Conservation (phyloP, 2,113 vertebrate species). For the Gopherus flavomarginatus region DNA sequence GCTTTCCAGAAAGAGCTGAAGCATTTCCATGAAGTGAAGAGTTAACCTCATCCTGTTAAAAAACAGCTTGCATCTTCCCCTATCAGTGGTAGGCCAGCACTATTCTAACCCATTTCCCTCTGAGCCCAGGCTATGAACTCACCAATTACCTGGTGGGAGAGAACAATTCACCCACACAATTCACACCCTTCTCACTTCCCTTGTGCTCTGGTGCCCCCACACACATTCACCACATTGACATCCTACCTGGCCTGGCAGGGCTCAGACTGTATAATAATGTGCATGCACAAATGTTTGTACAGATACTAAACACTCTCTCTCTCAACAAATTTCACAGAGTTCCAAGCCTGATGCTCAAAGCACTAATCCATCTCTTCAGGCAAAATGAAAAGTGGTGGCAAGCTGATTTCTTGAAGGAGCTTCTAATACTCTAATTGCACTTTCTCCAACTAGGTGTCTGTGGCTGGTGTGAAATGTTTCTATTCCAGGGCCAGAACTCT, state of each 20-base stretch:
- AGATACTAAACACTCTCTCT: fast-evolving
- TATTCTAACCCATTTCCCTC: not conserved
- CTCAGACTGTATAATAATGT: not conserved
- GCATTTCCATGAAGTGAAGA: slow-evolving; percentile 62
- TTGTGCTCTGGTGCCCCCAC: not conserved
- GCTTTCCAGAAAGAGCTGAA: slow-evolving; percentile 41
- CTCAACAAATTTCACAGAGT: not conserved
- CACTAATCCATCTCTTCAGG: not conserved
- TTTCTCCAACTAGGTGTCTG: not conserved
- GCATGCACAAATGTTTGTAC: not conserved
- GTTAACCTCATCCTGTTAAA: slow-evolving; percentile 74
- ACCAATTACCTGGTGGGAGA: not conserved
- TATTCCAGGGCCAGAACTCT: not conserved
- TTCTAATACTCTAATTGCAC: not conserved
- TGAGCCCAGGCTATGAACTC: slow-evolving; percentile 6
- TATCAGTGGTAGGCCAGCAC: not conserved
- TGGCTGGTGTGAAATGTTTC: not conserved
- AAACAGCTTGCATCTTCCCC: slow-evolving; percentile 4
- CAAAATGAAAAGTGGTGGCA: not conserved
- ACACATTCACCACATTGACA: fast-evolving
- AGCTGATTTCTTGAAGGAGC: not conserved
- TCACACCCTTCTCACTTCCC: slow-evolving; percentile 58
- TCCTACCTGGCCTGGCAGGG: not conserved
- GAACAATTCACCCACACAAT: slow-evolving; percentile 51
- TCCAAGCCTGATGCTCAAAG: not conserved